Conservation (phyloP, 1,140 invertebrate genomes). For the Gonatopus flavifemur region DNA sequence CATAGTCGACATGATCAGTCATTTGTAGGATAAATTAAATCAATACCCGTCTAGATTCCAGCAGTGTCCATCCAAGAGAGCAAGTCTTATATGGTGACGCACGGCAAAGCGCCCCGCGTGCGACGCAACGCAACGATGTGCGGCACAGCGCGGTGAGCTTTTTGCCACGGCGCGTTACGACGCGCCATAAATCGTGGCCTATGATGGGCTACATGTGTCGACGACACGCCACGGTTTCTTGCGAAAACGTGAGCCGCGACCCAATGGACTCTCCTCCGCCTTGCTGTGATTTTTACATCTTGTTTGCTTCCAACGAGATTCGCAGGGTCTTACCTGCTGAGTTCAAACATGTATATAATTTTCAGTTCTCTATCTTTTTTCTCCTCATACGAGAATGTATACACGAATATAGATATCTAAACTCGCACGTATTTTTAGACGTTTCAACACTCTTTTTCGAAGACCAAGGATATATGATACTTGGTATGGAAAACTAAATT, state of each 20-base stretch:
- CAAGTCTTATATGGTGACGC: constrained; percentile 40
- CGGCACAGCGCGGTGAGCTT: constrained; percentile 11
- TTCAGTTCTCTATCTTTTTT: too few relatives aligned
- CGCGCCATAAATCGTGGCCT: constrained; percentile 51
- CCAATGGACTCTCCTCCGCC: constrained; percentile 23
- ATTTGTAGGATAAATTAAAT: constrained; percentile 51
- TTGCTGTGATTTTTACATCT: constrained; percentile 48
- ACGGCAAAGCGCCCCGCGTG: constrained; percentile 4
- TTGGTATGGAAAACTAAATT: constrained; percentile 8
- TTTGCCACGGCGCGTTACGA: constrained; percentile 41
- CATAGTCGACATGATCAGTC: constrained; percentile 35
- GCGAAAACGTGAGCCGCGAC: constrained; percentile 47
- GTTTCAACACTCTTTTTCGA: not conserved
- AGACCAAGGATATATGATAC: not conserved
- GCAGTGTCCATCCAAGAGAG: constrained; percentile 22
- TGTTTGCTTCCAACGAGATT: constrained; percentile 43
- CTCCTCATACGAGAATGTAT: constrained; percentile 4
- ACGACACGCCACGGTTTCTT: constrained; percentile 50
- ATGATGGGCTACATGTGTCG: constrained; percentile 56
- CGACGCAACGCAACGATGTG: not conserved
- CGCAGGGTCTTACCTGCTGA: too few relatives aligned
- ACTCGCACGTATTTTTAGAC: constrained; percentile 14
- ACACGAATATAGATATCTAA: constrained; percentile 22
- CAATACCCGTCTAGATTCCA: constrained; percentile 38
- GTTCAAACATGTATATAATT: too few relatives aligned